Evolutionary conservation across 2,797 vertebrate genomes (phyloP), one percentile per base, ranked within the genome.

Genomic region (Hydrolagus colliei): DNA sequence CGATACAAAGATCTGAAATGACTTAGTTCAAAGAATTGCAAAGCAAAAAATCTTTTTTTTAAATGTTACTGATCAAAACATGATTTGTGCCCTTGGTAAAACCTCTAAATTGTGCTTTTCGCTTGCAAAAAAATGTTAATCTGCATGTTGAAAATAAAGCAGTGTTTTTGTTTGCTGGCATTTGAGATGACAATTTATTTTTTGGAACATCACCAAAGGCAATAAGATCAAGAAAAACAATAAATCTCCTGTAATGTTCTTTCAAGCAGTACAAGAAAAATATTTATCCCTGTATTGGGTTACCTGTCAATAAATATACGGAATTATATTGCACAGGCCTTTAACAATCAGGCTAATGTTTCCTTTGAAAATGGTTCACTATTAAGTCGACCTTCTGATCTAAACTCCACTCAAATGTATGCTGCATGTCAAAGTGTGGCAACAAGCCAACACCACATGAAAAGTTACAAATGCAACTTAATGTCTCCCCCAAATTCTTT

Each of bases 71-170:
- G 88, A 87, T 73, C 87, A 52, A 86, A 59, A 35, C 63, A 10
- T 1, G n/a, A 86, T 52, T 9, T 85, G 14, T 41, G 22, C 86
- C 86, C 72, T 86, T 86, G 76, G 74, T 61, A 86, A 65, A 22
- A 27, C 27, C 86, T 86, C 86, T 73, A 84, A 65, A 86, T 86
- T 86, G 62, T 85, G 61, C 11, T 86, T 88, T 87, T 80, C 73
- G 18, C 74, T 86, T n/a, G 32, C 41, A 63, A 18, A 52, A 52
- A 52, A 52, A 52, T 3, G 41, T 52, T 52, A 52, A 52, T 52
- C 41, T 52, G 41, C 41, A 52, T 52, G 41, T 52, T 52, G 78
- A 80, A 80, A 80, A 80, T 80, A 14, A 65, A 80, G 65, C 13
- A 22, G 22, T 27, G 3, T 27, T 80, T 80, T 22, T 67, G 79